These are phyloP conservation scores for Oxycera nigricornis DNA, from an alignment of 2,888 invertebrate species.

Conservation along the genomic window DNA sequence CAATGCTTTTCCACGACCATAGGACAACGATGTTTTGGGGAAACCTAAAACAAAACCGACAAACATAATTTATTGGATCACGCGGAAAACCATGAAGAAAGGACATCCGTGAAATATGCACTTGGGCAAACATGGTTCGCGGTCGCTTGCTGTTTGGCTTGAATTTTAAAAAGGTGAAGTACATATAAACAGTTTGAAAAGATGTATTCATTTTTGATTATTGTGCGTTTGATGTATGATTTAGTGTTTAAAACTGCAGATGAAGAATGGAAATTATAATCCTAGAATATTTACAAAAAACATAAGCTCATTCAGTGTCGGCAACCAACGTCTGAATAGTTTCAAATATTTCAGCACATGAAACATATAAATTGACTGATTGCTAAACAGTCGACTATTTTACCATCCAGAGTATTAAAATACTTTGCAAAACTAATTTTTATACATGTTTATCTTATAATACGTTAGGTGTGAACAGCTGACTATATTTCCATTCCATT, in stretches of 20 bases:
- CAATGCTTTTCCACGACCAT: not conserved
- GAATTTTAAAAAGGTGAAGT: too few species aligned
- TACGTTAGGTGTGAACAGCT: slow-evolving; percentile 27
- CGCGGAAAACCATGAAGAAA: slow-evolving; percentile 30
- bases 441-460: not conserved
- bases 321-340: too few species aligned
- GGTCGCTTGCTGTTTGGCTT: too few species aligned
- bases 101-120: slow-evolving; percentile 26
- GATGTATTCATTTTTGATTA: not conserved
- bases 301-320: too few species aligned
- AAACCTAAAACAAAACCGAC: slow-evolving; percentile 33
- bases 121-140: slow-evolving; percentile 25
- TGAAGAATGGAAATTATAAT: too few species aligned
- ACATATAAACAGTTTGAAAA: not conserved
- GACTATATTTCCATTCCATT: not conserved
- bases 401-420: too few species aligned
- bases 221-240: not conserved
- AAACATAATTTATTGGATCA: slow-evolving; percentile 34
- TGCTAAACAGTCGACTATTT: too few species aligned
- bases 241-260: not conserved
- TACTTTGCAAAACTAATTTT: too few species aligned
- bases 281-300: too few species aligned
- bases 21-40: slow-evolving; percentile 14
- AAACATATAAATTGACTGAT: too few species aligned
- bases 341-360: too few species aligned